These are phyloP conservation scores for Galemys pyrenaicus DNA, from an alignment of 2,113 vertebrate genomes.

Conservation along the genomic window DNA sequence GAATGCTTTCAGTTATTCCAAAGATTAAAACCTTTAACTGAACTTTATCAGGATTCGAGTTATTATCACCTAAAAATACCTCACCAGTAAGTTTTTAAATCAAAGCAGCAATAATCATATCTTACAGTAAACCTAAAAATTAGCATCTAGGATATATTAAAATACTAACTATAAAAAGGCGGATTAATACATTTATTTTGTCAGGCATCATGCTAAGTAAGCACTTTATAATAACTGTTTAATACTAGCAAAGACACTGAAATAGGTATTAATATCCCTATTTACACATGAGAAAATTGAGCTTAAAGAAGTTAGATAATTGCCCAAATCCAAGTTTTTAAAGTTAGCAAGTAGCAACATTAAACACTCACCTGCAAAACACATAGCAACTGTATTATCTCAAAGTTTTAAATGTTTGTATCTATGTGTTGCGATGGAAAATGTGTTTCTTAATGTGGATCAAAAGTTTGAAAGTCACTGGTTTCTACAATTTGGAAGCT, in stretches of 20 bases:
- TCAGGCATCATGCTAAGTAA: background rate
- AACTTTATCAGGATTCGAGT: conserved; percentile 31
- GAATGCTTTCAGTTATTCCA: conserved; percentile 27
- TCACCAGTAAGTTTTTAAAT: background rate
- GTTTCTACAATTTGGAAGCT: background rate
- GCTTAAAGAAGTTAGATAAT: background rate
- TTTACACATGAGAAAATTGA: background rate
- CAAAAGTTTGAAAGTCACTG: background rate
- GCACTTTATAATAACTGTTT: background rate
- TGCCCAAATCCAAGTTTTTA: background rate
- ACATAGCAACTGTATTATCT: background rate
- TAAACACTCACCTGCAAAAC: background rate
- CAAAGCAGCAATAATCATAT: background rate
- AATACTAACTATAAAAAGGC: background rate
- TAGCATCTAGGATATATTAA: background rate
- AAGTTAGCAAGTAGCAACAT: background rate
- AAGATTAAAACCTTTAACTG: conserved; percentile 28
- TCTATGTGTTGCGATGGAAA: background rate
- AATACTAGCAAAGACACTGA: background rate
- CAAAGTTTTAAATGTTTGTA: background rate
- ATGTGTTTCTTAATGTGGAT: background rate
- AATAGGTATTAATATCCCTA: background rate
- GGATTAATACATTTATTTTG: background rate
- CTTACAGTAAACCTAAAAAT: background rate
- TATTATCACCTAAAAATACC: background rate